Base-by-base conservation (phyloP, 2,797 vertebrate species). In the Tauraco hartlaubi region DNA sequence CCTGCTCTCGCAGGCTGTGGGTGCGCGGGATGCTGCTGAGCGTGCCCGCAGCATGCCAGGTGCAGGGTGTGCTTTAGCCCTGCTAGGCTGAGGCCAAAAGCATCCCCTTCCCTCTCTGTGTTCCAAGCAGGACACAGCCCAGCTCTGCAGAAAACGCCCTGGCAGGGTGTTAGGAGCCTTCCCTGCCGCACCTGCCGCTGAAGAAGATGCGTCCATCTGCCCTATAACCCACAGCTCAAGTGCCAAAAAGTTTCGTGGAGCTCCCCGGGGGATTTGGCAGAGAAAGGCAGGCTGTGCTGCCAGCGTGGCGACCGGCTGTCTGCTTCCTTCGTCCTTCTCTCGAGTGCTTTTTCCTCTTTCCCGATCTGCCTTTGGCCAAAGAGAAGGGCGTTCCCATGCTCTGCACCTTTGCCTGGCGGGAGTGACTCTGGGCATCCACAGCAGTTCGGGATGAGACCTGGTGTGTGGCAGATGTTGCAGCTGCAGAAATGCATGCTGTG, bases 321-420 rank as follows among this genome's bases (percentile, higher is more conserved):
- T 81, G 86, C 69, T 72, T 64, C 69, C 19, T 14, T n/a, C 4
- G 0, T 73, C 85, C 80, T 83, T 55, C 56, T 69, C 75, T 87
- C 5, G 0, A 91, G 85, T 87, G 92, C 31, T 92, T 89, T 91
- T 94, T 88, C 90, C 88, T 62, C 9, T 62, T 58, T 74, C 78
- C 25, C 4, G 0, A 8, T 71, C 33, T 76, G 55, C 71, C 48
- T 79, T 51, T 51, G 90, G 61, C 82, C 23, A 3, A 41, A 20
- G 28, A 87, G 48, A 67, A 95, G 37, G 82, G 61, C 22, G 16
- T 94, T 90, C 46, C 72, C 2, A 0, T 21, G 56, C 64, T 15
- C 54, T 23, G 64, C 5, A 2, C 75, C 74, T 92, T 74, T 22
- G 72, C 83, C 85, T n/a, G 33, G 62, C 13, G 1, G 81, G 37